These are phyloP conservation scores for Scaptomyza montana DNA, from an alignment of 1,140 invertebrate species.

Conservation along the genomic window DNA sequence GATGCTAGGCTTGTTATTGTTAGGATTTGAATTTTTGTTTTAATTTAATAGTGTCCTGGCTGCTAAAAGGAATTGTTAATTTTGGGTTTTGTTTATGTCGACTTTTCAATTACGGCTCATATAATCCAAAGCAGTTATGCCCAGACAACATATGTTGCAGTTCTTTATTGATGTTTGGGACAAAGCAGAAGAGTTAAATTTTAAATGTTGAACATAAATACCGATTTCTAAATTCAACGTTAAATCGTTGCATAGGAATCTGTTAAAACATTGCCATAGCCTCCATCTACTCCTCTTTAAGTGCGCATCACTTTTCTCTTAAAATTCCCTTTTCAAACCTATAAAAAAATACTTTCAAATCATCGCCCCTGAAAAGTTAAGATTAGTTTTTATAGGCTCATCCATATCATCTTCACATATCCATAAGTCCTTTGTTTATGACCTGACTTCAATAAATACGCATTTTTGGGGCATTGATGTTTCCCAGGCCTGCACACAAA, in stretches of 20 bases:
- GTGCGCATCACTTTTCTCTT: conserved; percentile 5
- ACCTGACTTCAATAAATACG: conserved; percentile 14
- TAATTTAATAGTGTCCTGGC: conserved; percentile 26
- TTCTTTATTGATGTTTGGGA: conserved; percentile 27
- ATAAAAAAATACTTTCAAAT: not conserved
- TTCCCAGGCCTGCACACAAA: conserved; percentile 30
- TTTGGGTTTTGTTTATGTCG: conserved; percentile 64
- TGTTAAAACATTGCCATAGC: too few species aligned
- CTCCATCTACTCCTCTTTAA: conserved; percentile 6
- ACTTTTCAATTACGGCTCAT: conserved; percentile 25
- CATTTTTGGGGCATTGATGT: conserved; percentile 29
- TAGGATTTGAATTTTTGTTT: conserved; percentile 31
- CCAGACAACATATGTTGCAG: conserved; percentile 63
- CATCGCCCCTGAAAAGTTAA: conserved; percentile 1
- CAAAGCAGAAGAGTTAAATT: too few species aligned
- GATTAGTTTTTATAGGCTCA: conserved; percentile 4
- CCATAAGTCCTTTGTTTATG: conserved; percentile 8
- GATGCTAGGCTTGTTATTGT: conserved; percentile 45
- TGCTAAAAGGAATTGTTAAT: not conserved
- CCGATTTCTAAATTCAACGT: too few species aligned
- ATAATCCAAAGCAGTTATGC: conserved; percentile 22
- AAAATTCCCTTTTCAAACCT: conserved; percentile 1
- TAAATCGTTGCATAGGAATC: too few species aligned
- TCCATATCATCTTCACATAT: not conserved
- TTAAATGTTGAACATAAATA: too few species aligned